A percentile compares a stretch with the other conserved stretches of the same genome.
phyloP scores from a whole-genome alignment of 1,140 invertebrate species.

The Drosophila persimilis region DNA sequence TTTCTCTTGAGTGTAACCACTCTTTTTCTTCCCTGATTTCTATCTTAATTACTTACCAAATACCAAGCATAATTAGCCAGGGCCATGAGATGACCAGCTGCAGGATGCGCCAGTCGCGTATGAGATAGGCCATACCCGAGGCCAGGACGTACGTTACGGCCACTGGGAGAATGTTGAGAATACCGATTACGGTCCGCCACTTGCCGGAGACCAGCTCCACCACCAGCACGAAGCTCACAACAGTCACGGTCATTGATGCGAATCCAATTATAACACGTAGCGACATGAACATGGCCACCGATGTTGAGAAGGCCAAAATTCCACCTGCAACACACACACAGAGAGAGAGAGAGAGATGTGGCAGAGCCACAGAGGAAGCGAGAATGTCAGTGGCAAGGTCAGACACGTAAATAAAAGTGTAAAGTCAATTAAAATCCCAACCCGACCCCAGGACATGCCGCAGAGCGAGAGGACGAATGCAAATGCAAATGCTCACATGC shows the following conservation, averaged over 20 bases:
- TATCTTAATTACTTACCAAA: constrained; percentile 84
- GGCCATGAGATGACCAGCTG: constrained; percentile 89
- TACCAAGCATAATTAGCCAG: constrained; percentile 86
- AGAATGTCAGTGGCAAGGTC: constrained; percentile 77
- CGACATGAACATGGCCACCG: constrained; percentile 87
- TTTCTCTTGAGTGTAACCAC: too few species aligned
- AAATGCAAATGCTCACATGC: constrained; percentile 56
- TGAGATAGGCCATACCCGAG: constrained; percentile 86
- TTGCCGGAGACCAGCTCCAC: constrained; percentile 89
- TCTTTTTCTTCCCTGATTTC: too few species aligned
- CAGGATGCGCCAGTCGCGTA: constrained; percentile 88
- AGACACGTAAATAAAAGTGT: constrained; percentile 73
- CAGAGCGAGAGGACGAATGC: constrained; percentile 37
- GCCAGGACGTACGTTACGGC: constrained; percentile 89
- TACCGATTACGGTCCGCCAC: constrained; percentile 89
- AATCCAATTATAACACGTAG: constrained; percentile 87
- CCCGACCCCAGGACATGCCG: constrained; percentile 6
- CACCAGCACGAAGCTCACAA: constrained; percentile 89
- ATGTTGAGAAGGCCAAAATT: constrained; percentile 86
- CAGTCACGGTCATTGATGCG: constrained; percentile 86
- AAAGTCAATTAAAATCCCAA: constrained; percentile 76
- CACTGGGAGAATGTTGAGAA: constrained; percentile 88
- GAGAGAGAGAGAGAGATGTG: constrained; percentile 3
- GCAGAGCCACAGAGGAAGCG: neutral
- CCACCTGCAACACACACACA: constrained; percentile 83